Evolutionary conservation across 2,888 invertebrate species (phyloP).

Genomic region (Drosophila dives): DNA sequence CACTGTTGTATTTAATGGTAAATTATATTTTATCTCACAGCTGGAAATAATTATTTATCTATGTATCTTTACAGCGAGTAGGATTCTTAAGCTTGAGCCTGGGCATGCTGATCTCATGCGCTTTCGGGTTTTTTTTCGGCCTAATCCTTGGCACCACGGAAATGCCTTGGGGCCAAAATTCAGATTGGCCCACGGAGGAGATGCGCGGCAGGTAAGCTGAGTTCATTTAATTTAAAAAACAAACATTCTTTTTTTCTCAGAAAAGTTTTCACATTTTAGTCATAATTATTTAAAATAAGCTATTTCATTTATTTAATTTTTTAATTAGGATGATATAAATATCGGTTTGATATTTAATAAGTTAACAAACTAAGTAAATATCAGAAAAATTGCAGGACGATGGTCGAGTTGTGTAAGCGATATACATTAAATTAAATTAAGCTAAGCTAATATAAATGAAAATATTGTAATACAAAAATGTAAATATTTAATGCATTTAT

Average conservation of each 20-base stretch:
- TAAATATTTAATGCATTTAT: background rate
- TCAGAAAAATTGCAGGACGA: too few species aligned
- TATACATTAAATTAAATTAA: background rate
- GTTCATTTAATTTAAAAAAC: slow-evolving; percentile 30
- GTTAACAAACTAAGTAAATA: too few species aligned
- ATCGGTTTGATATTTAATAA: background rate
- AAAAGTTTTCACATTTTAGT: background rate
- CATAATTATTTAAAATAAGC: background rate
- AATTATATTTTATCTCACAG: background rate
- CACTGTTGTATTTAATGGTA: background rate
- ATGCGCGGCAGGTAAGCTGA: slow-evolving; percentile 89
- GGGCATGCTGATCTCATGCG: slow-evolving; percentile 90
- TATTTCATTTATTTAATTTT: background rate
- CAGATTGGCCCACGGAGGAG: slow-evolving; percentile 92
- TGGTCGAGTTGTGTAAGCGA: too few species aligned
- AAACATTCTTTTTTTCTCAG: background rate
- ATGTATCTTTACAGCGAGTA: slow-evolving; percentile 85
- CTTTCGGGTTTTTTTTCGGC: slow-evolving; percentile 93
- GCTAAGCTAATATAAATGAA: background rate
- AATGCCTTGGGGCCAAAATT: slow-evolving; percentile 90
- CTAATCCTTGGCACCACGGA: slow-evolving; percentile 89
- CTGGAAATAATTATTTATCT: background rate
- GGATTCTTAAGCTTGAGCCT: slow-evolving; percentile 89
- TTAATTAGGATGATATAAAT: background rate
- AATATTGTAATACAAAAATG: rapidly evolving